phyloP scores from a whole-genome alignment of 2,888 invertebrate genomes.

The Aporophyla lueneburgensis region DNA sequence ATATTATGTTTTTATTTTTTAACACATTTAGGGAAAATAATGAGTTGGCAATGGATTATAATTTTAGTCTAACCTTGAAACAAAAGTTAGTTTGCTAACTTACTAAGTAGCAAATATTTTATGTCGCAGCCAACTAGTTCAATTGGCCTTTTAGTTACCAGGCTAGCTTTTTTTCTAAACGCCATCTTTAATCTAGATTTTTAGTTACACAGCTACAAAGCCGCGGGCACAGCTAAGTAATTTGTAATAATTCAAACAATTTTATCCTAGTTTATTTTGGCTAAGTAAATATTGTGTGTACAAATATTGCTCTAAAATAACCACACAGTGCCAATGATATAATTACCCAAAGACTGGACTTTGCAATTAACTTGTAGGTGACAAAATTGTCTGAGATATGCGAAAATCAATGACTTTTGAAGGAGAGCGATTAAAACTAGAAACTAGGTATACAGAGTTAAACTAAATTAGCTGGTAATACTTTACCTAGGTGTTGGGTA shows the following conservation, averaged over 20 bases:
- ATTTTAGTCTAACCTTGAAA: neutral
- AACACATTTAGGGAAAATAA: neutral
- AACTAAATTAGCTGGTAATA: too few species aligned
- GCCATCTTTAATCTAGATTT: too few species aligned
- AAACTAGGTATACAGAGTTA: too few species aligned
- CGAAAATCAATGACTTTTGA: slow-evolving; percentile 12
- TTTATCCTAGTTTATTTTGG: neutral
- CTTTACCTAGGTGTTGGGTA: too few species aligned
- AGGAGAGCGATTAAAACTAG: neutral
- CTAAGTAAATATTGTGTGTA: neutral
- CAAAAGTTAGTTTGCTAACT: neutral
- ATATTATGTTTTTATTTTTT: too few species aligned
- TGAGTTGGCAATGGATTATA: neutral
- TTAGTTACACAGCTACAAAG: too few species aligned
- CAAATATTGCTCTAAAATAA: slow-evolving; percentile 8
- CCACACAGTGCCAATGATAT: neutral
- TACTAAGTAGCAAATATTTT: neutral
- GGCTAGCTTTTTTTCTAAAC: too few species aligned
- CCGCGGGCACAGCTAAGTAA: neutral
- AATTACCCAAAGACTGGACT: neutral
- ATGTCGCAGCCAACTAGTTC: too few species aligned
- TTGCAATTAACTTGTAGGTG: slow-evolving; percentile 23
- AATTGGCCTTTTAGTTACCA: too few species aligned
- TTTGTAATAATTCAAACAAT: neutral
- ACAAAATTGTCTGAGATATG: slow-evolving; percentile 9